Evolutionary conservation across 2,113 vertebrate species (phyloP), one percentile per base, ranked within the genome.

Genomic region (Otis tarda): DNA sequence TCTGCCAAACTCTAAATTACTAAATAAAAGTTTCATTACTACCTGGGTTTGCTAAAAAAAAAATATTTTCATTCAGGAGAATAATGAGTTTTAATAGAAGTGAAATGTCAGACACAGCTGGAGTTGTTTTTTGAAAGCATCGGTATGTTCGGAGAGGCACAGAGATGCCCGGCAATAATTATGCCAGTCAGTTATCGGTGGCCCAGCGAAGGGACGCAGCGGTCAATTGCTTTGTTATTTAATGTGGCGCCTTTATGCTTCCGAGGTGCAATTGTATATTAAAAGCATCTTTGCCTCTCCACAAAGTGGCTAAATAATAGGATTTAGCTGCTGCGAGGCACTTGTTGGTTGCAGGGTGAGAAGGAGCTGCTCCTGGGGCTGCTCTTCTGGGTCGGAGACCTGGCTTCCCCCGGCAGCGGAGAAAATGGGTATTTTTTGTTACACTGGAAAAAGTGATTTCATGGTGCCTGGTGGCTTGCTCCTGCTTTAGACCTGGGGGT

Each of bases 31-130:
- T 96, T 97, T 90, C 76, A 92, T 94, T 94, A 55, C 87, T 93
- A 83, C 91, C 91, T 68, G 82, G 83, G 74, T 85, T 95, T 83
- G 80, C 83, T 75, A 65, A 87, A 94, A 91, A 86, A 80, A 37
- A 22, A 23, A 23, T 28, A 94, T 90, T 97, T 95, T 84, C 55
- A 65, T 95, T 95, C 87, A 69, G 78, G 18, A 82, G 77, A 73
- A 87, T 50, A 89, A 91, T 92, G 93, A 93, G 95, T 97, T 96
- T 94, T 96, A 96, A 96, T 93, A 81, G 93, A 45, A 89, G 74
- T 23, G 89, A 97, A 97, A 97, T 97, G 96, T 96, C 94, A 97
- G 96, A 21, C 77, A 39, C 93, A 95, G 96, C 96, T 95, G 96
- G 96, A 71, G 89, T 55, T 82, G 74, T 45, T 78, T 80, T 96